Evolutionary conservation across 2,888 invertebrate genomes (phyloP).

Genomic region (Thumatha senex): DNA sequence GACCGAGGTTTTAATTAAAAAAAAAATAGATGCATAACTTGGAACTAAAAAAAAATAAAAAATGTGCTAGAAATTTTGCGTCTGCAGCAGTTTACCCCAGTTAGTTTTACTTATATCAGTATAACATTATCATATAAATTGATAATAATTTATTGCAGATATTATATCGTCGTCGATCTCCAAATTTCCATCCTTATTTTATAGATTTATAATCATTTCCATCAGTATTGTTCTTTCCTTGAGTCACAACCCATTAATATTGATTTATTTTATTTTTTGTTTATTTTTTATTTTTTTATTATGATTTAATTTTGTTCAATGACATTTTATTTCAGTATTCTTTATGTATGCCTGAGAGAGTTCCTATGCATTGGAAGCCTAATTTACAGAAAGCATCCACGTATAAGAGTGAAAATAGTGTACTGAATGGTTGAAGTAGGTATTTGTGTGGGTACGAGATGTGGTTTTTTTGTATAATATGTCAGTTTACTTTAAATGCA

Average conservation of each 20-base stretch:
- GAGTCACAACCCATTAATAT: neutral
- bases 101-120: too few relatives aligned
- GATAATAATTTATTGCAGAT: too few relatives aligned
- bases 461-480: constrained; percentile 49
- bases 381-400: constrained; percentile 83
- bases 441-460: constrained; percentile 58
- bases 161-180: too few relatives aligned
- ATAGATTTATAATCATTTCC: too few relatives aligned
- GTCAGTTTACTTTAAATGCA: constrained; percentile 48
- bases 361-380: constrained; percentile 83
- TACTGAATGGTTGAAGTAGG: constrained; percentile 82
- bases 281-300: constrained; percentile 38
- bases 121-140: too few relatives aligned
- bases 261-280: neutral
- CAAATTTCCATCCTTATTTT: too few relatives aligned
- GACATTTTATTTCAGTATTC: constrained; percentile 78
- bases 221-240: neutral
- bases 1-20: too few relatives aligned
- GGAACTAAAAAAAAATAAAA: too few relatives aligned
- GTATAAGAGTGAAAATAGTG: constrained; percentile 84
- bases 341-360: constrained; percentile 83
- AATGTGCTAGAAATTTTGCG: too few relatives aligned
- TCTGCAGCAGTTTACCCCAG: too few relatives aligned
- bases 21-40: too few relatives aligned
- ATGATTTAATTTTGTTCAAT: constrained; percentile 53